Percentiles rank a stretch among this genome's conserved stretches.
These are phyloP conservation scores for Pipistrellus pygmaeus DNA, from an alignment of 2,797 vertebrate genomes.

Conservation along the genomic window DNA sequence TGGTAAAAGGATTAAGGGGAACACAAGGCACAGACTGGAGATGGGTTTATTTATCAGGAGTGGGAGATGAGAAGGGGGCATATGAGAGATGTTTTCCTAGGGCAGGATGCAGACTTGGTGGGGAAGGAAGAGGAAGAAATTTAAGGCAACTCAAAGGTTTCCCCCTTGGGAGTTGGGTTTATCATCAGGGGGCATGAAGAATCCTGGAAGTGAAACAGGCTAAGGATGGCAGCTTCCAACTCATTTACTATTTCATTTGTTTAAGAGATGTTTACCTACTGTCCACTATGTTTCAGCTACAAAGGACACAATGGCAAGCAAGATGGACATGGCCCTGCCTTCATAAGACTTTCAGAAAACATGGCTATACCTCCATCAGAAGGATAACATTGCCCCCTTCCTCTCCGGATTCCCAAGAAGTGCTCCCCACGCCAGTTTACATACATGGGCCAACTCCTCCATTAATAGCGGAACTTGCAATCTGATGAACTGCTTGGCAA, in stretches of 20 bases:
- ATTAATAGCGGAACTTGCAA: background rate
- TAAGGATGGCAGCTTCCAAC: background rate
- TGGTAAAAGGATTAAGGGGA: background rate
- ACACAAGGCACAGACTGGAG: background rate
- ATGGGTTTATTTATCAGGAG: background rate
- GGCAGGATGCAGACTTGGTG: background rate
- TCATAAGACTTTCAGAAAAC: background rate
- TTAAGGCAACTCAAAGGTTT: background rate
- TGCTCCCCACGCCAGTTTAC: background rate
- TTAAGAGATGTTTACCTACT: background rate
- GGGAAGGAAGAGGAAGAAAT: background rate
- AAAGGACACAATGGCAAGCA: background rate
- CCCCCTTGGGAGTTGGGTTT: background rate
- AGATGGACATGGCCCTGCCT: fast-evolving
- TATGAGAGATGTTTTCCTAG: fast-evolving
- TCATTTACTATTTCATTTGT: background rate
- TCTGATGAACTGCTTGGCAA: background rate
- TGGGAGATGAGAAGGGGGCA: background rate
- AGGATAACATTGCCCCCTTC: background rate
- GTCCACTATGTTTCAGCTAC: background rate
- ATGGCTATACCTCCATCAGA: background rate
- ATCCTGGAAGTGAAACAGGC: background rate
- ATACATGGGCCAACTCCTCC: background rate
- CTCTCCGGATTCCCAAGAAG: background rate
- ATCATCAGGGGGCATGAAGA: too few relatives aligned